Conservation (phyloP, 92 coral and sea anemone genomes). For the Epizoanthus fatuus region DNA sequence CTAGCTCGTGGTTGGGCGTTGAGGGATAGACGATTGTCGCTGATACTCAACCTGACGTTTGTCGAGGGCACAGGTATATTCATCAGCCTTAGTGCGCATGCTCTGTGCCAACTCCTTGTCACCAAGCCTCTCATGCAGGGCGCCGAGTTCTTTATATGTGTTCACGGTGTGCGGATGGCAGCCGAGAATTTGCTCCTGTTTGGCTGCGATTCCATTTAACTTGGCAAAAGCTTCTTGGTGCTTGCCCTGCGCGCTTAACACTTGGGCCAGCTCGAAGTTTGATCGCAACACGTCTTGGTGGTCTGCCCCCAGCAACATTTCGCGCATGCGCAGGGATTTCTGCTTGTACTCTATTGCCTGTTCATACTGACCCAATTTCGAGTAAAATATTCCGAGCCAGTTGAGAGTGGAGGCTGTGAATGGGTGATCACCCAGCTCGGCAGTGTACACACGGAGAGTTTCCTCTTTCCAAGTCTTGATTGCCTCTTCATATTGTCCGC, state of each 20-base stretch:
- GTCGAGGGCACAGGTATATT: neutral
- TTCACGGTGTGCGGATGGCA: slow-evolving; percentile 1
- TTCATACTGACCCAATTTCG: slow-evolving; percentile 19
- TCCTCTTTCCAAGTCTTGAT: slow-evolving; percentile 1
- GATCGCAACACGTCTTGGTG: slow-evolving; percentile 22
- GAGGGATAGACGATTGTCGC: neutral
- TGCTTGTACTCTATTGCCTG: slow-evolving; percentile 61
- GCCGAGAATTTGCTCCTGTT: slow-evolving; percentile 8
- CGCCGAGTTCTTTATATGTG: neutral
- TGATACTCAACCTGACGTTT: neutral
- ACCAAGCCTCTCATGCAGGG: neutral
- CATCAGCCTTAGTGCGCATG: slow-evolving; percentile 9
- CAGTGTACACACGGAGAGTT: slow-evolving; percentile 30
- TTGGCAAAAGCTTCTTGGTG: neutral
- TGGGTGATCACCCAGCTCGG: slow-evolving; percentile 60
- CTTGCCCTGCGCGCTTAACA: neutral
- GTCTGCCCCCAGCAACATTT: slow-evolving; percentile 38
- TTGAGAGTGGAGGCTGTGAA: slow-evolving; percentile 51
- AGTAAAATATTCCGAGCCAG: slow-evolving; percentile 71
- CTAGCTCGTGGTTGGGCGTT: too few relatives aligned
- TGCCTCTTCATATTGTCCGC: slow-evolving; percentile 33
- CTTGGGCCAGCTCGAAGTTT: slow-evolving; percentile 7
- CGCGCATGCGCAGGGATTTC: slow-evolving; percentile 72
- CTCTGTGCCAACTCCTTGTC: neutral
- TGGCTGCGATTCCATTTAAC: neutral